Evolutionary conservation across 2,888 invertebrate genomes (phyloP), one percentile per base, ranked within the genome.

Genomic region (Campoletis raptor): DNA sequence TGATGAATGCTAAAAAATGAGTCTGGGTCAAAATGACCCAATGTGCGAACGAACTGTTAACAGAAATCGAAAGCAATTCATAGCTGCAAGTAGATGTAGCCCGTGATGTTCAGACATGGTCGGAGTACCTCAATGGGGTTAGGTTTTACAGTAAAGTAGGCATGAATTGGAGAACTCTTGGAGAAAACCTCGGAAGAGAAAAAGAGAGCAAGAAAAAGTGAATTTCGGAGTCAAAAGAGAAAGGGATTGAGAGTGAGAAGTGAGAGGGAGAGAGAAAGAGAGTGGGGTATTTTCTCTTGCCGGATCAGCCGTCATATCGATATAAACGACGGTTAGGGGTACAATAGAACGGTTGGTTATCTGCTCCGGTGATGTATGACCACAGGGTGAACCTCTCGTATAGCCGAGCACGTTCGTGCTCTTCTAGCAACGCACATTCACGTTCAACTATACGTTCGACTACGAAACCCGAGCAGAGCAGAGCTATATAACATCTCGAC

Each of bases 261-360:
- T n/a, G 30, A 48, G 40, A 12, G 76, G 10, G 69, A 74, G 21
- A 40, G 66, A 12, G 42, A 70, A 57, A 61, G 42, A 57, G 72
- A 61, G 30, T 15, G 81, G 72, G 81, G 57, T 57, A 64, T 81
- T 81, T 64, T 81, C 81, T 69, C 86, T 67, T 73, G 48, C 77
- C 42, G 81, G 88, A 90, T 90, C 89, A 86, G 89, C 89, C 89
- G 89, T 90, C 90, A 89, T 90, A 89, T 90, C 88, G 86, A 89
- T 90, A 89, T 89, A 90, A 90, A 90, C 89, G 89, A 90, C 90
- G 90, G 88, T 90, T 89, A 88, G 89, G 83, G 87, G 88, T 87
- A 90, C 90, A 90, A 90, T 90, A 89, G 90, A 89, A 87, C 81
- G 88, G 87, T 89, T 86, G 88, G 90, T 90, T 90, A 90, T 90